phyloP scores from a whole-genome alignment of 64 coral and sea anemone genomes.

The Porites lutea region DNA sequence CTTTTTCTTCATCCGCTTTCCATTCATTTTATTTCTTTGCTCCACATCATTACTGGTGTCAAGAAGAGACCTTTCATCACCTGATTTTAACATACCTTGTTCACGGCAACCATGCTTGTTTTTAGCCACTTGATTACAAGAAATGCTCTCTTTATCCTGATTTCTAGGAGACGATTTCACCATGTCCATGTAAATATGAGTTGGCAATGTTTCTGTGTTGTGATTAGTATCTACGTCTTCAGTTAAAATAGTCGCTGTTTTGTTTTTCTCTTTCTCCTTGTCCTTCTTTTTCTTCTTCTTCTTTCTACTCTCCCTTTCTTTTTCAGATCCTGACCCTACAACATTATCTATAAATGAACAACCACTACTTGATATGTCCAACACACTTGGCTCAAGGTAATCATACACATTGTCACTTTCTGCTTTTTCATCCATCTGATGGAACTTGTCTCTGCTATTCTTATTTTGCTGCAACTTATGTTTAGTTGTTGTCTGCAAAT shows the following conservation, averaged over 20 bases:
- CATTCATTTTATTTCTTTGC: no score
- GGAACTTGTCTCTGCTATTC: no score
- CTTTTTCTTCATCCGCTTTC: no score
- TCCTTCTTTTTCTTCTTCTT: background rate
- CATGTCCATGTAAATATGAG: no score
- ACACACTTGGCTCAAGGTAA: background rate
- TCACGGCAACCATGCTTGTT: background rate
- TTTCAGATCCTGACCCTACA: background rate
- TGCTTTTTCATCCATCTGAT: no score
- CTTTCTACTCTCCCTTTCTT: background rate
- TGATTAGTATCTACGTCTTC: no score
- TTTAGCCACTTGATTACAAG: no score
- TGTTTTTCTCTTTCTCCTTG: background rate
- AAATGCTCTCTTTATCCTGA: no score
- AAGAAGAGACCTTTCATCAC: background rate
- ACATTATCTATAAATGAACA: background rate
- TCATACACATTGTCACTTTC: background rate
- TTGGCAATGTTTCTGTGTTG: no score
- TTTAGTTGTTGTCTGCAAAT: no score
- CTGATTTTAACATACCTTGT: background rate
- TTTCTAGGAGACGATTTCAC: no score
- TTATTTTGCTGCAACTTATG: no score
- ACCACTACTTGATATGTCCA: background rate
- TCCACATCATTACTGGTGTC: background rate
- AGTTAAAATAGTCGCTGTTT: background rate